These are phyloP conservation scores for Camponotus fellah DNA, from an alignment of 2,888 invertebrate genomes.

Conservation along the genomic window DNA sequence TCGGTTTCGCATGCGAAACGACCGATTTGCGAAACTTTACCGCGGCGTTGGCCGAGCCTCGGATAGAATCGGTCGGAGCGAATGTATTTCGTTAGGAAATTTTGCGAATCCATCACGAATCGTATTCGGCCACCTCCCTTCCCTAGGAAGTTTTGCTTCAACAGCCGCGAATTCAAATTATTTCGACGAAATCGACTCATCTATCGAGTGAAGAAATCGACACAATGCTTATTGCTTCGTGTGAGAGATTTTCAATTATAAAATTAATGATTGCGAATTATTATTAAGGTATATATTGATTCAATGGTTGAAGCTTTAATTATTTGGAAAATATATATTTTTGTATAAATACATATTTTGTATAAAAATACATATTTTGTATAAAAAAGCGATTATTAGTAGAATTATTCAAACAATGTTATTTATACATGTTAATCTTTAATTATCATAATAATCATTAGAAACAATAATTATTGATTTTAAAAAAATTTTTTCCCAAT, in stretches of 20 bases:
- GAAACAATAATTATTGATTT: not conserved
- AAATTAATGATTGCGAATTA: not conserved
- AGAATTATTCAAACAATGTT: slow-evolving; percentile 19
- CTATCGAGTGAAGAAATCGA: not conserved
- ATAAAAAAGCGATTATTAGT: slow-evolving; percentile 6
- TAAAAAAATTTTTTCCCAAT: not conserved
- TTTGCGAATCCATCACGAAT: slow-evolving; percentile 6
- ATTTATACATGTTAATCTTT: slow-evolving; percentile 24
- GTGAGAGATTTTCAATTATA: not conserved
- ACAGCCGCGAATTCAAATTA: not conserved
- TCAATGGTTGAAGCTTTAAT: not conserved
- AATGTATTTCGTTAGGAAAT: slow-evolving; percentile 28
- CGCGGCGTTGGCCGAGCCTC: slow-evolving; percentile 31
- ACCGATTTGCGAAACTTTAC: slow-evolving; percentile 54
- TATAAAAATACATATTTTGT: not conserved
- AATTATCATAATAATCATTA: slow-evolving; percentile 16
- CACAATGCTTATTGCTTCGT: not conserved
- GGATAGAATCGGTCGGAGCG: slow-evolving; percentile 38
- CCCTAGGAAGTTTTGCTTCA: not conserved
- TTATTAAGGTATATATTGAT: not conserved
- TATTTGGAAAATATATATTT: not conserved
- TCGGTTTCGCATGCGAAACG: slow-evolving; percentile 71
- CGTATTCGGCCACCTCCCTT: not conserved
- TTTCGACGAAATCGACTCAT: not conserved
- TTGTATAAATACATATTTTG: not conserved